A percentile compares a stretch with the other conserved stretches of the same genome.
Conservation (phyloP, 2,113 vertebrate genomes). For the Halichoerus grypus region DNA sequence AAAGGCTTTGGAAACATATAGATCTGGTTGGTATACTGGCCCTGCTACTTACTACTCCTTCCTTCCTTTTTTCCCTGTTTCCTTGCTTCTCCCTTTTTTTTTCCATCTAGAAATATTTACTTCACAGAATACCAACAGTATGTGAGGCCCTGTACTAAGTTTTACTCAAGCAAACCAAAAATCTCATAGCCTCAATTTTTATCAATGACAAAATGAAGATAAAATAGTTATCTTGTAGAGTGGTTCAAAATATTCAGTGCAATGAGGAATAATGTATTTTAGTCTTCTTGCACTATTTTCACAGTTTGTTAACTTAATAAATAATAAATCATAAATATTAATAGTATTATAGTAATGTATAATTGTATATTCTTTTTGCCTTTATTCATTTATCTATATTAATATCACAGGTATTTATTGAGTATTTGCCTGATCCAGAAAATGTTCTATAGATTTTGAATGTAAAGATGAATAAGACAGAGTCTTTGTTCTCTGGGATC, state of each 20-base stretch:
- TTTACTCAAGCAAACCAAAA: neutral
- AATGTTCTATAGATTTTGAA: neutral
- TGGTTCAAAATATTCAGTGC: neutral
- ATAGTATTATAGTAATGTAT: neutral
- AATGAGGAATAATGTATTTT: neutral
- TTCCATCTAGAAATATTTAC: neutral
- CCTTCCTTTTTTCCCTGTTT: too few species aligned
- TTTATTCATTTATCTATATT: conserved; percentile 17
- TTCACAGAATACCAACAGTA: neutral
- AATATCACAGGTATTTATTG: neutral
- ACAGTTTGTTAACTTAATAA: conserved; percentile 40
- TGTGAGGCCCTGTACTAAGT: neutral
- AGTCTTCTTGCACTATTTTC: neutral
- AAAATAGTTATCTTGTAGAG: neutral
- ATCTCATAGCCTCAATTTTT: neutral
- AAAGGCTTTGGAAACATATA: neutral
- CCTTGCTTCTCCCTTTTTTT: fast-evolving
- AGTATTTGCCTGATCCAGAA: neutral
- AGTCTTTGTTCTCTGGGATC: neutral
- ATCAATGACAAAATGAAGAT: conserved; percentile 16
- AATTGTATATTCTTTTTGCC: conserved; percentile 11
- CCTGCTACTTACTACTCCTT: neutral
- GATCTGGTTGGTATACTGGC: neutral
- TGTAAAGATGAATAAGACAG: neutral
- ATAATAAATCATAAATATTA: neutral